Evolutionary conservation across 2,888 invertebrate genomes (phyloP), one percentile per base, ranked within the genome.

Genomic region (Myopa tessellatipennis): DNA sequence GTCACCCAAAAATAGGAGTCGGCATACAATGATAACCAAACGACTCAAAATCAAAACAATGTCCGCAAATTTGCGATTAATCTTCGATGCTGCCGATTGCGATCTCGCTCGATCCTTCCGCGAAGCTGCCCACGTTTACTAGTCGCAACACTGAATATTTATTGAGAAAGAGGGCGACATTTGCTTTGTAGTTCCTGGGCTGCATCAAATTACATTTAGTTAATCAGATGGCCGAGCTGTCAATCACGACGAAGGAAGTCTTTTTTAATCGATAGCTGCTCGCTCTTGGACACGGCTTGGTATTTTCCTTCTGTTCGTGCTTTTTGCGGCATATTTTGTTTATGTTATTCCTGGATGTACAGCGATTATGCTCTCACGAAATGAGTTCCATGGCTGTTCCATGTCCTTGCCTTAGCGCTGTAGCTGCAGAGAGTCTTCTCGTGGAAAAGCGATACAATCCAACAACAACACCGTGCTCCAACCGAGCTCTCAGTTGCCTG

Each of bases 391-490:
- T 45, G 26, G 38, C 55, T 50, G 50, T 61, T n/a, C n/a, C n/a
- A n/a, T 82, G 80, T 83, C 83, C 80, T 82, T 82, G 83, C 77
- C 73, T 83, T 86, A 85, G 84, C 85, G 84, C 76, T 60, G 63
- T 81, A 70, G 80, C 78, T 77, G 79, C 82, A 78, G 82, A 82
- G 70, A 77, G 68, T n/a, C 50, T 69, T 40, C 67, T 76, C n/a
- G 10, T 38, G 80, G 81, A 82, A 83, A 79, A 10, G 84, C 87
- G 85, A 87, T 87, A 87, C 88, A 88, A 85, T 76, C 72, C 83
- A 82, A 81, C 82, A 83, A 82, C 81, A 84, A 84, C 58, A 40
- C 75, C 76, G 77, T 77, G 67, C 75, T 78, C 26, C 26, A 26
- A 77, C 82, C 81, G 78, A 81, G 80, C 82, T 84, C 85, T 85